Percentiles rank a stretch among this genome's conserved stretches.
These are phyloP conservation scores for Heteromurus nitidus DNA, from an alignment of 2,888 invertebrate genomes.

Conservation along the genomic window DNA sequence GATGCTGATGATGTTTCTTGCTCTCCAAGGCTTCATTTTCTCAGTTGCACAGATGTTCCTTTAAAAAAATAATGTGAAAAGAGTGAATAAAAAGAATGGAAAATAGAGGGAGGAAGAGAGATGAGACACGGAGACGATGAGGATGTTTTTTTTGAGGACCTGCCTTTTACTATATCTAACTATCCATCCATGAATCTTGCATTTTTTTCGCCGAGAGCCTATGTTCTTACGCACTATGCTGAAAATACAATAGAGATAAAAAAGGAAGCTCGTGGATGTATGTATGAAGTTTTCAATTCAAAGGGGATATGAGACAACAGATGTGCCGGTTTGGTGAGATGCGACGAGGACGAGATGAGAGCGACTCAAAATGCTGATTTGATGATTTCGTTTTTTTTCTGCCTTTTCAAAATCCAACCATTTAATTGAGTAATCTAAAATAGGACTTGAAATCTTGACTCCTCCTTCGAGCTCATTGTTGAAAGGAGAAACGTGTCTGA, in stretches of 20 bases:
- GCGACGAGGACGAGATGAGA: not conserved
- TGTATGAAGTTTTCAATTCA: too few relatives aligned
- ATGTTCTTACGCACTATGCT: slow-evolving; percentile 27
- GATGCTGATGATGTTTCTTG: too few relatives aligned
- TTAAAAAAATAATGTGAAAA: slow-evolving; percentile 30
- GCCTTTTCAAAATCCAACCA: slow-evolving; percentile 40
- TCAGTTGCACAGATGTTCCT: slow-evolving; percentile 57
- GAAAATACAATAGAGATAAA: slow-evolving; percentile 34
- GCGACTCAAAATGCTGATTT: slow-evolving; percentile 21
- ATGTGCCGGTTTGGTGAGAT: slow-evolving; percentile 22
- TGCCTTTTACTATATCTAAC: not conserved
- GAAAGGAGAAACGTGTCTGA: slow-evolving; percentile 33
- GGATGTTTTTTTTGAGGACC: slow-evolving; percentile 34
- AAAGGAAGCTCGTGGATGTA: slow-evolving; percentile 45
- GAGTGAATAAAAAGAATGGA: slow-evolving; percentile 4
- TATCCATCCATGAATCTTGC: slow-evolving; percentile 59
- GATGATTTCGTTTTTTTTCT: slow-evolving; percentile 37
- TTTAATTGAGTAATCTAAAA: slow-evolving; percentile 69
- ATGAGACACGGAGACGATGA: too few relatives aligned
- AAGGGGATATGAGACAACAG: slow-evolving; percentile 35
- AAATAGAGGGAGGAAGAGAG: slow-evolving; percentile 19
- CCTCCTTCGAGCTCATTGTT: slow-evolving; percentile 43
- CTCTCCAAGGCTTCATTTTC: slow-evolving; percentile 21
- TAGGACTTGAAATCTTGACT: slow-evolving; percentile 63
- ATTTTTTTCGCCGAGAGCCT: slow-evolving; percentile 33